A percentile compares a stretch with the other conserved stretches of the same genome.
Evolutionary conservation across 2,888 invertebrate species (phyloP).

Genomic region (Thecocarcelia acutangulata): DNA sequence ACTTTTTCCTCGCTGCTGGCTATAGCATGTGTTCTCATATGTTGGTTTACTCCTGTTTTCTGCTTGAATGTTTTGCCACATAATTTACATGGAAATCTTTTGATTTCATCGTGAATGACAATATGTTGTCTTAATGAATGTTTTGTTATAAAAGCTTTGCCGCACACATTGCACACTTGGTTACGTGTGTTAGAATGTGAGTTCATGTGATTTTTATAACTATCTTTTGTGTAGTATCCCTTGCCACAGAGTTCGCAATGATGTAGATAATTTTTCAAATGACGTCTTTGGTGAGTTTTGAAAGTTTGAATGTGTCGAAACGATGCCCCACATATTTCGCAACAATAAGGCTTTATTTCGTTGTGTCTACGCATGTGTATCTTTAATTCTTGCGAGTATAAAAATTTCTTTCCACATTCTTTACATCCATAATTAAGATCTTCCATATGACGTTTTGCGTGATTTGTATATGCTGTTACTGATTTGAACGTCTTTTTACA

Average conservation of each 20-base stretch:
- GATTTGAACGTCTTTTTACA: slow-evolving; percentile 55
- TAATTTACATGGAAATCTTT: slow-evolving; percentile 59
- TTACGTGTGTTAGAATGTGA: slow-evolving; percentile 61
- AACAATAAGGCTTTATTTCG: slow-evolving; percentile 57
- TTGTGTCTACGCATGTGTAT: slow-evolving; percentile 64
- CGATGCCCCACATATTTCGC: slow-evolving; percentile 63
- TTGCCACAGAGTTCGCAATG: slow-evolving; percentile 66
- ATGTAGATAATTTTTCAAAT: slow-evolving; percentile 55
- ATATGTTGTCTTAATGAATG: slow-evolving; percentile 57
- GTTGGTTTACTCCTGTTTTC: slow-evolving; percentile 55
- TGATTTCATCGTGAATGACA: slow-evolving; percentile 57
- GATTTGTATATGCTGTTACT: slow-evolving; percentile 49
- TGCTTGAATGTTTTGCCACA: slow-evolving; percentile 63
- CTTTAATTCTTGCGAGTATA: slow-evolving; percentile 51
- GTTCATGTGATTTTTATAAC: slow-evolving; percentile 62
- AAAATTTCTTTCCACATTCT: slow-evolving; percentile 60
- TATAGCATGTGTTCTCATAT: slow-evolving; percentile 60
- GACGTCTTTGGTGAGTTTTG: slow-evolving; percentile 52
- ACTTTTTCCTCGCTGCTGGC: slow-evolving; percentile 40
- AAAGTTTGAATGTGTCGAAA: slow-evolving; percentile 50
- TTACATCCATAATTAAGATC: slow-evolving; percentile 57
- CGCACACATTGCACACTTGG: slow-evolving; percentile 57
- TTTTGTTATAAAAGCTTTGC: slow-evolving; percentile 56
- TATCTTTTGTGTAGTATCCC: slow-evolving; percentile 57
- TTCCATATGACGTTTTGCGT: slow-evolving; percentile 62